Conservation (phyloP, 2,888 invertebrate genomes). For the Prosapia bicincta region DNA sequence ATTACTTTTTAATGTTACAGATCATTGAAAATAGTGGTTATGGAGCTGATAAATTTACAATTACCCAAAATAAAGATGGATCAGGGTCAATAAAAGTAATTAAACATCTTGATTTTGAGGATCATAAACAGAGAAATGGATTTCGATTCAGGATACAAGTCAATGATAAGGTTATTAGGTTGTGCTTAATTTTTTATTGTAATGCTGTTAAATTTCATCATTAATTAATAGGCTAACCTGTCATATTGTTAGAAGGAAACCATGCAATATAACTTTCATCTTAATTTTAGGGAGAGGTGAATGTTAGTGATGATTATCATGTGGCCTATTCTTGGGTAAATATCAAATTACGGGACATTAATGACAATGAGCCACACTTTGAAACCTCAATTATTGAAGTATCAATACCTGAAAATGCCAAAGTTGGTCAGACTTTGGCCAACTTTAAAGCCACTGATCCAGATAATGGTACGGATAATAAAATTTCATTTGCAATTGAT, state of each 20-base stretch:
- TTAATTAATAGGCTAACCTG: conserved; percentile 1
- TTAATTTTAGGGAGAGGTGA: conserved; percentile 70
- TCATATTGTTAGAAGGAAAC: no score
- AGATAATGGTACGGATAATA: conserved; percentile 90
- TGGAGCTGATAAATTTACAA: conserved; percentile 93
- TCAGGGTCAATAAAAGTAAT: conserved; percentile 92
- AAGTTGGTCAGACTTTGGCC: conserved; percentile 84
- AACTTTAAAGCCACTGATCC: conserved; percentile 94
- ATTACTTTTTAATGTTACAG: conserved; percentile 38
- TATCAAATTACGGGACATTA: conserved; percentile 87
- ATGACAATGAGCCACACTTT: conserved; percentile 95
- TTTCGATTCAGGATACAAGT: conserved; percentile 93
- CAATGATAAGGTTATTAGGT: conserved; percentile 64
- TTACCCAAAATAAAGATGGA: conserved; percentile 93
- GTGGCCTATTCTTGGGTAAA: conserved; percentile 94
- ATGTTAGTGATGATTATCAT: conserved; percentile 94
- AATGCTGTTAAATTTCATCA: background rate
- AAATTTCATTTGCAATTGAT: conserved; percentile 89
- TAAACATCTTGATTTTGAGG: conserved; percentile 92
- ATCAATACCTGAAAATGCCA: conserved; percentile 66
- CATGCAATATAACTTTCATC: background rate
- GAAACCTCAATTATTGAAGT: conserved; percentile 90
- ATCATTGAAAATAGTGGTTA: conserved; percentile 90
- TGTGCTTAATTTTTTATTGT: background rate
- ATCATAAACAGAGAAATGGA: conserved; percentile 88